These are phyloP conservation scores for Chydorus sphaericus DNA, from an alignment of 2,888 invertebrate species.

Conservation along the genomic window DNA sequence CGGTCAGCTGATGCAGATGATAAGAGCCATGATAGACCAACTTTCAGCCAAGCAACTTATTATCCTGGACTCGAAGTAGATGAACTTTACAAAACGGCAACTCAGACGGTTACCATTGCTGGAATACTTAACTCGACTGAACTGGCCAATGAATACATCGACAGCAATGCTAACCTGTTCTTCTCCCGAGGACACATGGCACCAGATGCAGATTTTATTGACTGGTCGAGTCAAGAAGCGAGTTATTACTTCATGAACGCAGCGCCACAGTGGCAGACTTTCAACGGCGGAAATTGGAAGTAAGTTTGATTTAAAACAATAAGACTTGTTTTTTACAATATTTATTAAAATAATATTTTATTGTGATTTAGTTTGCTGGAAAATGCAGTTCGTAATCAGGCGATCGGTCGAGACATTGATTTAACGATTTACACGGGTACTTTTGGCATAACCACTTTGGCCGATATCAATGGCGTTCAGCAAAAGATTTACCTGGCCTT, in stretches of 20 bases:
- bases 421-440: constrained; percentile 39
- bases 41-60: constrained; percentile 36
- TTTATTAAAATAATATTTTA: neutral
- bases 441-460: constrained; percentile 40
- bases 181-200: constrained; percentile 42
- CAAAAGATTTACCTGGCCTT: constrained; percentile 29
- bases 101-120: constrained; percentile 21
- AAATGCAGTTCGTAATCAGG: constrained; percentile 5
- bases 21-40: constrained; percentile 33
- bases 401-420: neutral
- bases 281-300: constrained; percentile 43
- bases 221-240: constrained; percentile 39
- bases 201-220: constrained; percentile 44
- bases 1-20: constrained; percentile 35
- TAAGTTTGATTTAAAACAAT: neutral
- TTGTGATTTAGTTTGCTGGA: constrained; percentile 17
- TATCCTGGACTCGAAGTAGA: constrained; percentile 24
- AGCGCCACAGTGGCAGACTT: constrained; percentile 49
- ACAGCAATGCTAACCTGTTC: constrained; percentile 15
- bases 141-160: constrained; percentile 23
- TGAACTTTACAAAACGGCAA: constrained; percentile 15
- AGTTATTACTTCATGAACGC: constrained; percentile 49
- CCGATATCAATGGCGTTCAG: constrained; percentile 26
- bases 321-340: neutral
- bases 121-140: constrained; percentile 21